Conservation (phyloP, 2,888 invertebrate species). For the Stomorhina lunata region DNA sequence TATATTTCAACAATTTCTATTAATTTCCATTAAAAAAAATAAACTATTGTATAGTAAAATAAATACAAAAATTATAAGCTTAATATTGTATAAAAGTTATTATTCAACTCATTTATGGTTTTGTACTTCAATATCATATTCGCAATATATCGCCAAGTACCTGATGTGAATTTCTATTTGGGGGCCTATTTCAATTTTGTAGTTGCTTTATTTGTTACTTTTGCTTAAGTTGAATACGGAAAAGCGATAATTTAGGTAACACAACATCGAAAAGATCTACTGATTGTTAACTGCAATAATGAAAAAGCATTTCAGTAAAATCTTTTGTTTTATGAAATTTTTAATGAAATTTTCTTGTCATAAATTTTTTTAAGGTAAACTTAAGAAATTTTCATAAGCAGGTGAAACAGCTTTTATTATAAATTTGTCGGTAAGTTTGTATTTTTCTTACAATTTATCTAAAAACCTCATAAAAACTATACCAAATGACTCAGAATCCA, state of each 20-base stretch:
- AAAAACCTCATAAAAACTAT: too few species aligned
- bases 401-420: too few species aligned
- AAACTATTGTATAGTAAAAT: conserved; percentile 14
- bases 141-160: conserved; percentile 43
- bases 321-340: background rate
- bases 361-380: too few species aligned
- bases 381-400: too few species aligned
- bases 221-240: conserved; percentile 1
- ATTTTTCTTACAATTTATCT: too few species aligned
- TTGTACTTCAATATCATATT: conserved; percentile 45
- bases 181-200: background rate
- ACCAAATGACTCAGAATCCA: too few species aligned
- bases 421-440: too few species aligned
- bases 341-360: too few species aligned
- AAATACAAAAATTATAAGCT: conserved; percentile 1
- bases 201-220: background rate
- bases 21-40: conserved; percentile 39
- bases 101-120: conserved; percentile 51
- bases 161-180: conserved; percentile 46
- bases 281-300: background rate
- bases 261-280: background rate
- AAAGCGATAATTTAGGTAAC: conserved; percentile 1
- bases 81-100: background rate
- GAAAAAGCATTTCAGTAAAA: background rate
- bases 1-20: conserved; percentile 42